Evolutionary conservation across 2,797 vertebrate genomes (phyloP).

Genomic region (Oreonectes daqikongensis): DNA sequence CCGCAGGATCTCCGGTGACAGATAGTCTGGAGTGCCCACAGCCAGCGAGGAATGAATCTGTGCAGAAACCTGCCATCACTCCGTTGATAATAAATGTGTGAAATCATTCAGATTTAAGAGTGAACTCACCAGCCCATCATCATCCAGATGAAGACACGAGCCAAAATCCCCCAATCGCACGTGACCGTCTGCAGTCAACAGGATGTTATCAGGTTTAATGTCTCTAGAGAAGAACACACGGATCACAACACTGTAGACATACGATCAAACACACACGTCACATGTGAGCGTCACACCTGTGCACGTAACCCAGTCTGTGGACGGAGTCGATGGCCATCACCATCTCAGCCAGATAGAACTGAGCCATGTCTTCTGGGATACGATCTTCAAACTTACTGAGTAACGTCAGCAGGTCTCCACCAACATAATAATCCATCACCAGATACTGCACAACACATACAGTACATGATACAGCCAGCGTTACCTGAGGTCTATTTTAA

Average conservation of each 20-base stretch:
- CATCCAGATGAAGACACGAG: slow-evolving; percentile 81
- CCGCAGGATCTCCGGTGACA: slow-evolving; percentile 86
- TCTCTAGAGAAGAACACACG: slow-evolving; percentile 71
- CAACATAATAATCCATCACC: slow-evolving; percentile 88
- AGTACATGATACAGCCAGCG: not conserved
- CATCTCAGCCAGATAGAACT: slow-evolving; percentile 88
- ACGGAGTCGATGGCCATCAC: slow-evolving; percentile 85
- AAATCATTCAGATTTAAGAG: too few species aligned
- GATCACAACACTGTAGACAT: not conserved
- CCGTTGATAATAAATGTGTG: not conserved
- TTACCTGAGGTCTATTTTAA: not conserved
- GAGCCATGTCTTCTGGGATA: slow-evolving; percentile 84
- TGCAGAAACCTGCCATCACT: not conserved
- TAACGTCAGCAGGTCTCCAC: slow-evolving; percentile 86
- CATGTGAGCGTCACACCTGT: slow-evolving; percentile 68
- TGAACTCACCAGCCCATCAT: slow-evolving; percentile 79
- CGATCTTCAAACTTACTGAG: slow-evolving; percentile 87
- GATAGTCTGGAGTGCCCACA: slow-evolving; percentile 87
- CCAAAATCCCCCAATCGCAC: slow-evolving; percentile 85
- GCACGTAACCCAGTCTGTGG: slow-evolving; percentile 85
- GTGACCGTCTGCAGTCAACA: slow-evolving; percentile 83
- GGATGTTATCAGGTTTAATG: slow-evolving; percentile 88
- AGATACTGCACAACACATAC: slow-evolving; percentile 74
- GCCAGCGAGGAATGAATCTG: slow-evolving; percentile 82
- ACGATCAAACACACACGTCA: not conserved